Evolutionary conservation across 2,113 vertebrate genomes (phyloP).

Genomic region (Coregonus clupeaformis): DNA sequence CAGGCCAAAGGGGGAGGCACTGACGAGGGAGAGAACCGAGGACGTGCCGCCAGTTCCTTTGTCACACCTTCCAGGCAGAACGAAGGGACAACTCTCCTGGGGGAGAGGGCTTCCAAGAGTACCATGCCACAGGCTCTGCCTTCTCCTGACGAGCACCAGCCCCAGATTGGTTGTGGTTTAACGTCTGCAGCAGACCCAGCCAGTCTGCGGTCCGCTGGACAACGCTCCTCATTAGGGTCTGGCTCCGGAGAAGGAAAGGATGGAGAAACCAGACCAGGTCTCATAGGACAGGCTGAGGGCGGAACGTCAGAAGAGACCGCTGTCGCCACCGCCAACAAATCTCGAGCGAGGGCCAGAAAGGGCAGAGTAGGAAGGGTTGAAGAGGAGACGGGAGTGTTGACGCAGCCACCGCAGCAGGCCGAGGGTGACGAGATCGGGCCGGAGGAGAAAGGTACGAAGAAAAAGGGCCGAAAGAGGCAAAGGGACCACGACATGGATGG

Average conservation of each 20-base stretch:
- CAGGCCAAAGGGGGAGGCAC: not conserved
- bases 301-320: slow-evolving; percentile 3
- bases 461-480: slow-evolving; percentile 33
- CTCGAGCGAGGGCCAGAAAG: not conserved
- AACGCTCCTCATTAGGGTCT: too few species aligned
- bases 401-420: too few species aligned
- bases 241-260: not conserved
- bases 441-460: slow-evolving; percentile 26
- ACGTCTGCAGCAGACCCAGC: not conserved
- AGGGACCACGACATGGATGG: not conserved
- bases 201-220: too few species aligned
- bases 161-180: not conserved
- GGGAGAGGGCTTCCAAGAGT: too few species aligned
- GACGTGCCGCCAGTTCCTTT: too few species aligned
- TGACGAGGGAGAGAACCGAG: not conserved
- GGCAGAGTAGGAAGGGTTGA: slow-evolving; percentile 8
- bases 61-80: too few species aligned
- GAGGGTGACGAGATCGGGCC: not conserved
- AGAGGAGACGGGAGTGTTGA: slow-evolving; percentile 1
- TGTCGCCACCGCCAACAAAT: not conserved
- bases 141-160: not conserved
- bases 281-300: slow-evolving; percentile 6
- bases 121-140: not conserved
- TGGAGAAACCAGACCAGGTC: slow-evolving; percentile 6
- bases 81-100: too few species aligned